Evolutionary conservation across 2,113 vertebrate species (phyloP).

Genomic region (Ceyx margarethae): DNA sequence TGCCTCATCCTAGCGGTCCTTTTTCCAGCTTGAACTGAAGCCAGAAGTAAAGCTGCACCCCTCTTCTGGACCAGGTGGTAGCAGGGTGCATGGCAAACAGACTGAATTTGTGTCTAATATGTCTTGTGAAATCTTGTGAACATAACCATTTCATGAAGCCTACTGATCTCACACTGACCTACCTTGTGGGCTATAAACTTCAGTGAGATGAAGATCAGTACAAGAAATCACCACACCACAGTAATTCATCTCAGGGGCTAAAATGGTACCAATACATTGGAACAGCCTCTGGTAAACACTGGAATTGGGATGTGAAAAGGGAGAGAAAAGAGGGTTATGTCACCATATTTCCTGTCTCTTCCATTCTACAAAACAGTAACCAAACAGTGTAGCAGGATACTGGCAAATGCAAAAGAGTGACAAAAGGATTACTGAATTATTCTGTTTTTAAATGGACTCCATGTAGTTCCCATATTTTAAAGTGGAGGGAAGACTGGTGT

Average conservation of each 20-base stretch:
- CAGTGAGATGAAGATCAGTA: not conserved
- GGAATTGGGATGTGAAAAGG: not conserved
- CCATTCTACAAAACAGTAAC: not conserved
- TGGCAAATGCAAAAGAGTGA: not conserved
- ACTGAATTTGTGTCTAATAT: not conserved
- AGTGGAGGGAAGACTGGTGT: not conserved
- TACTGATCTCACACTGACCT: not conserved
- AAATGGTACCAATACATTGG: not conserved
- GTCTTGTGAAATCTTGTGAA: not conserved
- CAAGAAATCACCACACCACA: not conserved
- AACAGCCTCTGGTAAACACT: not conserved
- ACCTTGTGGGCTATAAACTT: not conserved
- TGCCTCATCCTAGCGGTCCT: not conserved
- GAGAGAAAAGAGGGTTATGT: not conserved
- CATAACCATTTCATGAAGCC: not conserved
- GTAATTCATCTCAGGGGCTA: not conserved
- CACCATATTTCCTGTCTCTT: not conserved
- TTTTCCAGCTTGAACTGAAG: not conserved
- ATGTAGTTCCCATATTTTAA: not conserved
- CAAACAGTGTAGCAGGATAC: not conserved
- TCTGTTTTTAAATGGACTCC: not conserved
- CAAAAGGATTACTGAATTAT: not conserved
- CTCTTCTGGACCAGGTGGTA: not conserved
- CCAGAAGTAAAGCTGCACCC: not conserved
- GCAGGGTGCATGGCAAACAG: not conserved